phyloP scores from a whole-genome alignment of 2,797 vertebrate genomes.

The Neopelma chrysocephalum region DNA sequence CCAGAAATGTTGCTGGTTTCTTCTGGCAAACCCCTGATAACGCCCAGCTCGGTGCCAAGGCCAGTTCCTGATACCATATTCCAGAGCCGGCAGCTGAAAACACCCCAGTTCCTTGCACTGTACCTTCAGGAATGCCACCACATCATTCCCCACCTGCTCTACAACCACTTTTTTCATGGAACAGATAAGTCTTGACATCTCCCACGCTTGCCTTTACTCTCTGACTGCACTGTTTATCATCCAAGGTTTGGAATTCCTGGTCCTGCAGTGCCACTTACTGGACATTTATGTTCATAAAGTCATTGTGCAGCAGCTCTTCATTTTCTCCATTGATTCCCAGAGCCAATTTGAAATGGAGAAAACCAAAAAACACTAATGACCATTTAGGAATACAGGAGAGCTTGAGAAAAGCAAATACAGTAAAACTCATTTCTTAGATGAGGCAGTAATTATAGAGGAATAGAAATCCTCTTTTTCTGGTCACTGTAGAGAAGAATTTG shows the following conservation, averaged over 20 bases:
- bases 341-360: background rate
- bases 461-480: background rate
- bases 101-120: background rate
- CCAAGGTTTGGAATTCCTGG: background rate
- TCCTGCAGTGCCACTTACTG: slow-evolving; percentile 69
- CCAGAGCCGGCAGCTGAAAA: background rate
- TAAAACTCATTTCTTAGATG: background rate
- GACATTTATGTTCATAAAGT: background rate
- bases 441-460: background rate
- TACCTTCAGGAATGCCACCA: background rate
- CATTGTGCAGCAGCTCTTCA: background rate
- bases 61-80: background rate
- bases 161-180: background rate
- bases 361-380: background rate
- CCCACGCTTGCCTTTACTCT: background rate
- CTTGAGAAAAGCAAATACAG: background rate
- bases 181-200: background rate
- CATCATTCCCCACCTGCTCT: background rate
- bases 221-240: background rate
- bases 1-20: background rate
- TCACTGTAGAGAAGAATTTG: background rate
- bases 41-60: background rate
- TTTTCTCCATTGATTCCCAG: background rate
- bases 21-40: background rate
- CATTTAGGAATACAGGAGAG: background rate